Evolutionary conservation across 2,888 invertebrate genomes (phyloP).

Genomic region (Megaustenia siamemsis): DNA sequence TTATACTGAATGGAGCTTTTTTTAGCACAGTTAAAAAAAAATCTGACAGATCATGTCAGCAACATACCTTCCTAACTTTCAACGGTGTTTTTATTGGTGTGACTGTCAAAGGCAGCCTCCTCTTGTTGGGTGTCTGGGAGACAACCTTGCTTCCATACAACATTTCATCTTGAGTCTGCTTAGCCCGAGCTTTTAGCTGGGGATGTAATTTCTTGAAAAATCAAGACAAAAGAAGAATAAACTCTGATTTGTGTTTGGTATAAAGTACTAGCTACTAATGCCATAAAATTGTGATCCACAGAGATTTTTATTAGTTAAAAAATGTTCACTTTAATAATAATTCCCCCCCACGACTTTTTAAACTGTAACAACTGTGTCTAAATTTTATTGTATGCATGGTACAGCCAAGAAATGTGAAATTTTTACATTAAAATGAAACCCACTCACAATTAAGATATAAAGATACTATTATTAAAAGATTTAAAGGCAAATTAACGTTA

Average conservation of each 20-base stretch:
- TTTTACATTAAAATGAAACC: no score
- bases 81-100: constrained; percentile 71
- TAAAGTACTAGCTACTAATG: not conserved
- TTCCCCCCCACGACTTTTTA: no score
- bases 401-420: no score
- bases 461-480: no score
- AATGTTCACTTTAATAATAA: no score
- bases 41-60: not conserved
- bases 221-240: not conserved
- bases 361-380: no score
- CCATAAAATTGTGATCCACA: not conserved
- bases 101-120: constrained; percentile 62
- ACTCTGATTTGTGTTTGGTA: not conserved
- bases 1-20: no score
- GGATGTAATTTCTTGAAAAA: constrained; percentile 41
- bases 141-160: constrained; percentile 75
- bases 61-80: constrained; percentile 1
- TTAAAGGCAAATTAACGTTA: no score
- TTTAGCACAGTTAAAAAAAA: no score
- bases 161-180: constrained; percentile 77
- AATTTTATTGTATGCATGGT: no score
- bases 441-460: no score
- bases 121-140: constrained; percentile 69
- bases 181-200: constrained; percentile 74
- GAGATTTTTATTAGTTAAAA: no score